Evolutionary conservation across 2,888 invertebrate species (phyloP).

Genomic region (Halocaridina rubra): DNA sequence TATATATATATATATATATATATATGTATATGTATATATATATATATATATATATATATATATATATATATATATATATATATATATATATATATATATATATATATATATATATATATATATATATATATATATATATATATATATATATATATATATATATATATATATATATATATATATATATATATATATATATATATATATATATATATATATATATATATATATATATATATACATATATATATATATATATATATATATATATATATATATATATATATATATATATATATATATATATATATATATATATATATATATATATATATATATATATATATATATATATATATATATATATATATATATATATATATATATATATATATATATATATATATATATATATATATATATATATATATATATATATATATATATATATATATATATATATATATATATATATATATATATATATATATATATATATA

Average conservation of each 20-base stretch:
- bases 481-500: background rate
- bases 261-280: background rate
- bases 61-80: background rate
- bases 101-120: background rate
- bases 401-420: background rate
- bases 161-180: background rate
- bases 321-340: background rate
- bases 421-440: background rate
- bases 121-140: background rate
- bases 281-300: background rate
- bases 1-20: background rate
- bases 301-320: background rate
- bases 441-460: background rate
- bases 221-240: background rate
- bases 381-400: background rate
- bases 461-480: background rate
- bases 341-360: background rate
- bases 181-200: background rate
- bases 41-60: background rate
- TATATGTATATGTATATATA: background rate
- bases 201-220: background rate
- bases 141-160: background rate
- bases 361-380: background rate
- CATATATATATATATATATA: background rate
- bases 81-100: background rate